A percentile compares a stretch with the other conserved stretches of the same genome.
Conservation (phyloP, 53 echinoderm and acorn worm species). For the Luidia sarsii region DNA sequence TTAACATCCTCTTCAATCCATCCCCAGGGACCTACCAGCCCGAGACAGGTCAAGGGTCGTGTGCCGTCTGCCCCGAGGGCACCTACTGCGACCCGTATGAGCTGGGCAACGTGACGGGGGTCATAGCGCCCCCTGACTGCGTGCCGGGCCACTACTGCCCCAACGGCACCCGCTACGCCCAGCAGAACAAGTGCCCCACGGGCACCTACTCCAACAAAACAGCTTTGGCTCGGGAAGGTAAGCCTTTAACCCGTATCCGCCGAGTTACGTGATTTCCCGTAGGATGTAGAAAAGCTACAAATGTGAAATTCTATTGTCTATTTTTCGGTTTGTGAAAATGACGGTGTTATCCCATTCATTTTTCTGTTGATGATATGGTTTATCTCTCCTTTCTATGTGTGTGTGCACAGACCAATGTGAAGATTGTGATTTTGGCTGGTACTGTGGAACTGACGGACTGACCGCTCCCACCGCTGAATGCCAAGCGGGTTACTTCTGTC, state of each 20-base stretch:
- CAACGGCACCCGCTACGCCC: conserved; percentile 86
- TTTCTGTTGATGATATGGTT: not conserved
- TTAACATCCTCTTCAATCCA: no score
- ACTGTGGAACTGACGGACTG: conserved; percentile 87
- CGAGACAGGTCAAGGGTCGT: conserved; percentile 69
- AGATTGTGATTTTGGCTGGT: conserved; percentile 86
- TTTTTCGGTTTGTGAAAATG: no score
- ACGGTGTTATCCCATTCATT: no score
- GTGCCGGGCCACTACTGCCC: conserved; percentile 95
- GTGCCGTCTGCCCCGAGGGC: conserved; percentile 81
- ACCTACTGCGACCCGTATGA: conserved; percentile 97
- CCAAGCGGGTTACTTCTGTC: conserved; percentile 92
- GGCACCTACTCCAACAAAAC: conserved; percentile 96
- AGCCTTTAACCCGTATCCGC: not conserved
- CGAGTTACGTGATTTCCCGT: no score
- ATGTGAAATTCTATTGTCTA: no score
- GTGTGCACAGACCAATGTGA: conserved; percentile 72
- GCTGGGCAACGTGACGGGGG: conserved; percentile 87
- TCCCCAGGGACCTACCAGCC: conserved; percentile 85
- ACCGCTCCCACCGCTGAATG: conserved; percentile 76
- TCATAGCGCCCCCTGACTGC: conserved; percentile 90
- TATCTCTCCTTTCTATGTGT: not conserved
- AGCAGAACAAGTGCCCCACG: conserved; percentile 89
- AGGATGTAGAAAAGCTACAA: no score
- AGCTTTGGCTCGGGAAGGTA: conserved; percentile 75